These are phyloP conservation scores for Lepidotrigona ventralis DNA, from an alignment of 1,140 invertebrate species.

Conservation along the genomic window DNA sequence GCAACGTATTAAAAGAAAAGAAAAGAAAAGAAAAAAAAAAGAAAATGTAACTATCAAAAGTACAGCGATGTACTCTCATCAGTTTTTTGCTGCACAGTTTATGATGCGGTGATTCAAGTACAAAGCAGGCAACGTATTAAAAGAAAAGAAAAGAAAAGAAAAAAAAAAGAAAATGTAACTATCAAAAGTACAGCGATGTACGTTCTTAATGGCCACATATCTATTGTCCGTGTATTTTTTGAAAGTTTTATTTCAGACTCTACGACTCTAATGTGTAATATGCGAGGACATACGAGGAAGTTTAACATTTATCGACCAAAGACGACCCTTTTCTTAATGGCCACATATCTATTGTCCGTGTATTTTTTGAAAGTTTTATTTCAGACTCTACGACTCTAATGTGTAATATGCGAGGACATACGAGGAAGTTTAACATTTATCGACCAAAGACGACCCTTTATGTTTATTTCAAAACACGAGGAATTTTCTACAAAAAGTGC, in stretches of 20 bases:
- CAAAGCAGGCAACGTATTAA: conserved; percentile 45
- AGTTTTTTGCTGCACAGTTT: not conserved
- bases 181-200: conserved; percentile 10
- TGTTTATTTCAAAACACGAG: not conserved
- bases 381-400: conserved; percentile 11
- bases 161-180: not conserved
- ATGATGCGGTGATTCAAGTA: conserved; percentile 48
- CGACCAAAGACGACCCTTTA: conserved; percentile 7
- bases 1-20: not conserved
- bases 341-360: conserved; percentile 49
- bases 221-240: conserved; percentile 34
- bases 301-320: conserved; percentile 33
- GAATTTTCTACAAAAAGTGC: not conserved
- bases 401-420: not conserved
- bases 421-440: conserved; percentile 17
- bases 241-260: conserved; percentile 42
- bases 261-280: not conserved
- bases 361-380: conserved; percentile 45
- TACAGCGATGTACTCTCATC: conserved; percentile 19
- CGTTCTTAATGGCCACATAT: conserved; percentile 49
- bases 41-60: conserved; percentile 1
- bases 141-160: too few relatives aligned
- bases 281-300: not conserved
- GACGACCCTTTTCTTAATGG: too few relatives aligned
- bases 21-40: too few relatives aligned